A percentile compares a stretch with the other conserved stretches of the same genome.
phyloP scores from a whole-genome alignment of 2,888 invertebrate genomes.

The Oegoconia quadripuncta region DNA sequence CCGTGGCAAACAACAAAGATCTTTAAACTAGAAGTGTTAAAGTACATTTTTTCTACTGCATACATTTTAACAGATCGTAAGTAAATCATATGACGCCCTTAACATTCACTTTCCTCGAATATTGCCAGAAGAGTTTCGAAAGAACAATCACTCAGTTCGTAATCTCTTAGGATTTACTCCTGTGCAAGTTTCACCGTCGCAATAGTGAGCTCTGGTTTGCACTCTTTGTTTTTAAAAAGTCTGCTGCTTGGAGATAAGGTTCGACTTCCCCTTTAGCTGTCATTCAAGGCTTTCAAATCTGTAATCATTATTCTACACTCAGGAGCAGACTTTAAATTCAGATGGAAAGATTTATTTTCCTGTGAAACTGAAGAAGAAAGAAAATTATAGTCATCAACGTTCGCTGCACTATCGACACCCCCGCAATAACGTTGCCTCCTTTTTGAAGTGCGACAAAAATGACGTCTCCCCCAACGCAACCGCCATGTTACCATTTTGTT shows the following conservation, averaged over 20 bases:
- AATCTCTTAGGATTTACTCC: conserved; percentile 72
- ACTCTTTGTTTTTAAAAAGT: conserved; percentile 62
- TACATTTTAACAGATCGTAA: conserved; percentile 24
- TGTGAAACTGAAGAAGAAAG: conserved; percentile 27
- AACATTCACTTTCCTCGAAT: conserved; percentile 61
- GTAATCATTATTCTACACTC: conserved; percentile 10
- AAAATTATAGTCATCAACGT: conserved; percentile 52
- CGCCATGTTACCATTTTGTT: conserved; percentile 64
- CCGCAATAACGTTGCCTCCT: conserved; percentile 42
- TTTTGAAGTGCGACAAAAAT: conserved; percentile 39
- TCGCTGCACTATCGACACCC: conserved; percentile 52
- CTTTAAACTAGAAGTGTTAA: conserved; percentile 29
- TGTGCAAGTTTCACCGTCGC: conserved; percentile 36
- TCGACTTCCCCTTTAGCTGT: conserved; percentile 38
- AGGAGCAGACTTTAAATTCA: conserved; percentile 1
- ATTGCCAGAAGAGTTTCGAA: conserved; percentile 59
- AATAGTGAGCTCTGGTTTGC: conserved; percentile 48
- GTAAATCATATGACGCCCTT: conserved; percentile 60
- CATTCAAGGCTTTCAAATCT: conserved; percentile 42
- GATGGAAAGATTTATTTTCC: background rate
- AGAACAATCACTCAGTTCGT: conserved; percentile 75
- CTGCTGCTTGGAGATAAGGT: conserved; percentile 61
- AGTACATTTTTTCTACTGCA: conserved; percentile 25
- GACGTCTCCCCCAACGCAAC: conserved; percentile 34
- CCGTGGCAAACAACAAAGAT: conserved; percentile 26